Conservation (phyloP, 2,888 invertebrate species). For the Penaeus monodon region DNA sequence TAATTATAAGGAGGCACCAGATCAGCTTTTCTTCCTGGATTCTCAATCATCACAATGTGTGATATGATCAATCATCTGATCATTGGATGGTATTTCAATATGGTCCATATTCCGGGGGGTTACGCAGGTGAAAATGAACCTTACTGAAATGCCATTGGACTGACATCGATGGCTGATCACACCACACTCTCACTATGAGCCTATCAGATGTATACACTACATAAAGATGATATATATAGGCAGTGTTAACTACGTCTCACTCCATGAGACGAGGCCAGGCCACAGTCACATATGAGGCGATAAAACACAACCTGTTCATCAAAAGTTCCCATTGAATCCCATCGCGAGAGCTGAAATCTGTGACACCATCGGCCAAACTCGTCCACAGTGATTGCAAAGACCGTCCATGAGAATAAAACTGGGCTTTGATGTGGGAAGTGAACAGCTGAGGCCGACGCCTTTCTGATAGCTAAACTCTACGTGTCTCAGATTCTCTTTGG, state of each 20-base stretch:
- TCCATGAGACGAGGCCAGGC: constrained; percentile 45
- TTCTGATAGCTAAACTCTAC: constrained; percentile 17
- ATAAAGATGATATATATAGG: constrained; percentile 44
- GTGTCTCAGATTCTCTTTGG: constrained; percentile 14
- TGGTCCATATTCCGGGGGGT: constrained; percentile 20
- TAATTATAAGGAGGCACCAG: constrained; percentile 1
- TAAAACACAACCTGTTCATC: constrained; percentile 53
- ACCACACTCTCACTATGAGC: constrained; percentile 43
- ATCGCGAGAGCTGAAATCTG: constrained; percentile 52
- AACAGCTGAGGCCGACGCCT: constrained; percentile 37
- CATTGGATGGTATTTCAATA: constrained; percentile 25
- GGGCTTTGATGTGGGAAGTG: constrained; percentile 48
- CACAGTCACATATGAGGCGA: constrained; percentile 56
- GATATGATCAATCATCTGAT: constrained; percentile 27
- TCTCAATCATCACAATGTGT: constrained; percentile 22
- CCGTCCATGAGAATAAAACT: constrained; percentile 36
- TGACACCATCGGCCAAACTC: constrained; percentile 53
- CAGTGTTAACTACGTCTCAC: constrained; percentile 52
- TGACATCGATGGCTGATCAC: constrained; percentile 21
- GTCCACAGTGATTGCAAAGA: constrained; percentile 39
- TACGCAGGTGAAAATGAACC: constrained; percentile 32
- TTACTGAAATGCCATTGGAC: constrained; percentile 34
- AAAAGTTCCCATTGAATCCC: constrained; percentile 47
- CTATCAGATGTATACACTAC: constrained; percentile 57
- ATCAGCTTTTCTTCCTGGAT: constrained; percentile 39